phyloP scores from a whole-genome alignment of 2,888 invertebrate genomes.

The Seira musarum region DNA sequence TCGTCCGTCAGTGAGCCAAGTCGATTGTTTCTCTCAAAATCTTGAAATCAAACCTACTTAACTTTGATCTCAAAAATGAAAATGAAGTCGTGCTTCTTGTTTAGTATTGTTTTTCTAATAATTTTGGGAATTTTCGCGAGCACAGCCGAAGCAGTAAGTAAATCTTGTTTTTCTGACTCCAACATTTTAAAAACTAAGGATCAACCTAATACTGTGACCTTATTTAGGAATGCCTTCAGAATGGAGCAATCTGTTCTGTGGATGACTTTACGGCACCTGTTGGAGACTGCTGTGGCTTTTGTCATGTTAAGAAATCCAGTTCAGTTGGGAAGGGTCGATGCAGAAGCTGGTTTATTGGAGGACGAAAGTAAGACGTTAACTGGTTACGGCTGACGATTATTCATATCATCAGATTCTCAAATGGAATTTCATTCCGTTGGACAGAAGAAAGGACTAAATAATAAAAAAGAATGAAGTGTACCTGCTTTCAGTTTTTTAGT shows the following conservation, averaged over 20 bases:
- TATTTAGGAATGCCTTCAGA: constrained; percentile 51
- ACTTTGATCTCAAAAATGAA: no score
- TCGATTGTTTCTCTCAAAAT: no score
- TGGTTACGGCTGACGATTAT: no score
- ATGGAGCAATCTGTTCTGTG: constrained; percentile 55
- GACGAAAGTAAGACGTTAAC: constrained; percentile 45
- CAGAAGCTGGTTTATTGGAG: constrained; percentile 61
- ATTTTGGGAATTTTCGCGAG: neutral
- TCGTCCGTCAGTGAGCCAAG: no score
- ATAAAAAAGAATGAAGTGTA: no score
- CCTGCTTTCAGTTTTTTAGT: no score
- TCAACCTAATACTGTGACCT: neutral
- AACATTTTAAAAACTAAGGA: no score
- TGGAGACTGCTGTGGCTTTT: constrained; percentile 62
- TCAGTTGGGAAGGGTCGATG: constrained; percentile 51
- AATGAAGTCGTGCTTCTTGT: neutral
- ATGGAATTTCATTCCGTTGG: no score
- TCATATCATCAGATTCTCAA: no score
- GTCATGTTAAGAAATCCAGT: constrained; percentile 53
- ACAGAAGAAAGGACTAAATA: no score
- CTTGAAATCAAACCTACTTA: no score
- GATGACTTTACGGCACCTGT: constrained; percentile 55
- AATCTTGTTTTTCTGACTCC: no score
- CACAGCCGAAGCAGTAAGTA: neutral
- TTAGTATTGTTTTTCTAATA: neutral